Evolutionary conservation across 2,797 vertebrate genomes (phyloP), one percentile per base, ranked within the genome.

Genomic region (Falco naumanni): DNA sequence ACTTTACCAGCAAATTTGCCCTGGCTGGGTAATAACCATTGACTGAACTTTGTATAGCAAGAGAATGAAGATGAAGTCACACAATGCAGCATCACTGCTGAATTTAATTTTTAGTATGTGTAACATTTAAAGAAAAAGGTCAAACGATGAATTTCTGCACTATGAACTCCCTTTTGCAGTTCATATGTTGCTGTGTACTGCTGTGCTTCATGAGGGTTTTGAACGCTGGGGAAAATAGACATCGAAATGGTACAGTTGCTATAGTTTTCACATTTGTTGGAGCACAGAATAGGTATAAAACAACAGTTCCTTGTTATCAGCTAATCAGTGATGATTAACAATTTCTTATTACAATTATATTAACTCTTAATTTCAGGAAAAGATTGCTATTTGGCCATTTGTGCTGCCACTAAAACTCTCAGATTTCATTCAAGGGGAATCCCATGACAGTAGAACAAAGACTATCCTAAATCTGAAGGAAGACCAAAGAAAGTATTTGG

Each of bases 391-490:
- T 76, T 14, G 13, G 28, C 50, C 47, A 33, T 51, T 85, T 87
- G 39, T 59, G 50, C 77, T 87, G 41, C 70, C 64, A 60, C 31
- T 68, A 51, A 83, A 86, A 82, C 34, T 53, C 80, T 66, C 4
- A 3, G 45, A 72, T 95, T 79, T 91, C 57, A 47, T 68, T 72
- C 34, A 65, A 98, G 97, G 97, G 87, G 95, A 98, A 92, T n/a
- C 93, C 16, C 96, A 97, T 83, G 97, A 97, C 76, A 97, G 97
- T 94, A 98, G 98, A 41, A 98, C 98, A 89, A 98, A 96, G 96
- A 98, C 98, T 47, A 98, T 98, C 86, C 97, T 98, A 71, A 98
- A 98, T 93, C 95, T 98, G 33, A 99, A 98, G 94, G 98, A 99
- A 75, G 98, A 99, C 89, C 98, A 98, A 96, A 98, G 97, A 25